Evolutionary conservation across 2,797 vertebrate genomes (phyloP).

Genomic region (Platalea minor): DNA sequence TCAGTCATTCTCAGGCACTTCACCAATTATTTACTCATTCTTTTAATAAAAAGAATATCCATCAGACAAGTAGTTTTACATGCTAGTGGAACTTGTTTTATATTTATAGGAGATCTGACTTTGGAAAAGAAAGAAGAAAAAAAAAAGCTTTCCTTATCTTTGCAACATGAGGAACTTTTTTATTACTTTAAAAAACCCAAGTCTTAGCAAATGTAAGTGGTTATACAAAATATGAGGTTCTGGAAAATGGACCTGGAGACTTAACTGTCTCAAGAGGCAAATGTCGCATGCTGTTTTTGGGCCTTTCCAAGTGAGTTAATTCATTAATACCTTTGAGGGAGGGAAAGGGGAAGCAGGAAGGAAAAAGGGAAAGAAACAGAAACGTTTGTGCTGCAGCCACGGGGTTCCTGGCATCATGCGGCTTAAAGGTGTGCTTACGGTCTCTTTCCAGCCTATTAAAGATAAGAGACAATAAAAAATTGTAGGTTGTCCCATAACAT

Average conservation of each 20-base stretch:
- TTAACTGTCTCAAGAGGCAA: background rate
- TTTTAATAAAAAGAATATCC: background rate
- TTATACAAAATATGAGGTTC: too few relatives aligned
- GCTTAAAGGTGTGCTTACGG: too few relatives aligned
- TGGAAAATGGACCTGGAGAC: background rate
- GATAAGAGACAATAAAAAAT: background rate
- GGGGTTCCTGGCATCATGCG: background rate
- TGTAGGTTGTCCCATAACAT: fast-evolving
- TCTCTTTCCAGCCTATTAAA: background rate
- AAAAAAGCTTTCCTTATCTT: background rate
- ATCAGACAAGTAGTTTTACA: background rate
- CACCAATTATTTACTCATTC: background rate
- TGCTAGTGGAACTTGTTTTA: background rate
- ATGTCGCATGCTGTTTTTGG: fast-evolving
- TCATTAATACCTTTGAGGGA: background rate
- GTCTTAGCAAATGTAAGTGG: background rate
- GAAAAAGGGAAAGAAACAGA: background rate
- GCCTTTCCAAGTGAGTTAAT: background rate
- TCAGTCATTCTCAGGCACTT: background rate
- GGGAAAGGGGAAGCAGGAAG: background rate
- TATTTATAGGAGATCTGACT: background rate
- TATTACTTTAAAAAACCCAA: background rate
- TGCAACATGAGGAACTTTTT: background rate
- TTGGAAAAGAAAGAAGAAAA: background rate
- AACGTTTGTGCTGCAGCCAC: fast-evolving